phyloP scores from a whole-genome alignment of 2,113 vertebrate species.

The Brachyhypopomus gauderio region DNA sequence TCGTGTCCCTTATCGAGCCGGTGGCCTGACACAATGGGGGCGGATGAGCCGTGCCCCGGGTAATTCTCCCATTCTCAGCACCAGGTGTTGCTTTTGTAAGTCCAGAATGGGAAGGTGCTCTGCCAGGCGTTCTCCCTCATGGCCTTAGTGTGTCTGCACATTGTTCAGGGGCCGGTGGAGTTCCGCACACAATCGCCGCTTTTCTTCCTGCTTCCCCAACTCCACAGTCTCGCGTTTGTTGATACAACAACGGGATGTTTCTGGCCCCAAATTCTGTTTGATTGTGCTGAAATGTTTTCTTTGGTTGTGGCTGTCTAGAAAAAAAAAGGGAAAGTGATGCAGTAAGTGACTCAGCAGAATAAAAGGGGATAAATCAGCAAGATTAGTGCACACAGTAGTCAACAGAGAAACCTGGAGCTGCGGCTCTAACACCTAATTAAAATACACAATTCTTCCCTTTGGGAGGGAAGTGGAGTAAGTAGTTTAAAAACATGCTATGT shows the following conservation, averaged over 20 bases:
- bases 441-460: slow-evolving; percentile 34
- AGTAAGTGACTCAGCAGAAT: slow-evolving; percentile 26
- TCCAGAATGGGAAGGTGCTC: slow-evolving; percentile 22
- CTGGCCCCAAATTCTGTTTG: slow-evolving; percentile 13
- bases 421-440: slow-evolving; percentile 41
- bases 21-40: slow-evolving; percentile 4
- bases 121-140: slow-evolving; percentile 17
- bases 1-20: background rate
- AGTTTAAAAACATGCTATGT: background rate
- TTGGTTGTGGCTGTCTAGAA: slow-evolving; percentile 5
- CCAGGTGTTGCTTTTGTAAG: slow-evolving; percentile 37
- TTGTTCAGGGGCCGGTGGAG: slow-evolving; percentile 18
- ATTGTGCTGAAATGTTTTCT: slow-evolving; percentile 38
- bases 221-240: slow-evolving; percentile 2
- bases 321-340: slow-evolving; percentile 9
- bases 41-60: slow-evolving; percentile 26
- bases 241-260: slow-evolving; percentile 26
- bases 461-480: background rate
- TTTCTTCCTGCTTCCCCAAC: too few species aligned
- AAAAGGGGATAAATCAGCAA: slow-evolving; percentile 51
- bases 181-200: background rate
- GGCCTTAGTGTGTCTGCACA: slow-evolving; percentile 31
- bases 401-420: slow-evolving; percentile 37
- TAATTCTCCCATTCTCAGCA: slow-evolving; percentile 37
- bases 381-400: slow-evolving; percentile 47